Percentiles rank a stretch among this genome's conserved stretches.
These are phyloP conservation scores for Coptodon rendalli DNA, from an alignment of 2,113 vertebrate species.

Conservation along the genomic window DNA sequence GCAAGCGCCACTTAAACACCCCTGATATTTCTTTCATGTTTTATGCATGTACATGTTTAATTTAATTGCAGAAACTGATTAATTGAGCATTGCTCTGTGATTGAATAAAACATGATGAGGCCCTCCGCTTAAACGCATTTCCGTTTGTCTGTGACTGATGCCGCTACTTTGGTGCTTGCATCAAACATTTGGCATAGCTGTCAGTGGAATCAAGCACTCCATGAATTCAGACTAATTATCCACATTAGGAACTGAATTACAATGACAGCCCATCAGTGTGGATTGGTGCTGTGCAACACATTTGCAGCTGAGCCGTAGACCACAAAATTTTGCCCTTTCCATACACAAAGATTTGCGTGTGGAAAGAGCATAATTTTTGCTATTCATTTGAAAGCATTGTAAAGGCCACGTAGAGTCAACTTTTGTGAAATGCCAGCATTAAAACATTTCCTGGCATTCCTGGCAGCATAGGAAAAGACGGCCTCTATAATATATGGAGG, in stretches of 20 bases:
- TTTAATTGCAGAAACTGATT: constrained; percentile 79
- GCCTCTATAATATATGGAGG: neutral
- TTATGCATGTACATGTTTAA: constrained; percentile 75
- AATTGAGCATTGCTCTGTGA: constrained; percentile 71
- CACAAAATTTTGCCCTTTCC: constrained; percentile 18
- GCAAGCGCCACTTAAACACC: constrained; percentile 36
- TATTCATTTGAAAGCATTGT: constrained; percentile 4
- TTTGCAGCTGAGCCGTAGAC: constrained; percentile 51
- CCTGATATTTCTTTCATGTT: constrained; percentile 66
- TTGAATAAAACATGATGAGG: constrained; percentile 78
- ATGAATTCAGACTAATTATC: constrained; percentile 74
- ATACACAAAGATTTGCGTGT: neutral
- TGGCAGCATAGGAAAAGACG: neutral
- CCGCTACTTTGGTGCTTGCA: constrained; percentile 59
- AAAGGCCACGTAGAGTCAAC: neutral
- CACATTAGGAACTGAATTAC: constrained; percentile 64
- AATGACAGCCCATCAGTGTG: constrained; percentile 48
- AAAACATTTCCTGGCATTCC: neutral
- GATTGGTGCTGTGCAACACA: constrained; percentile 30
- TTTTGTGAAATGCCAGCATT: constrained; percentile 2
- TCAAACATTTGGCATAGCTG: constrained; percentile 68
- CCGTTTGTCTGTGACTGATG: constrained; percentile 72
- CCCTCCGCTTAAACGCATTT: constrained; percentile 73
- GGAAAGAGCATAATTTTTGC: neutral
- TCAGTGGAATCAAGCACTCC: constrained; percentile 62